Evolutionary conservation across 1,140 invertebrate species (phyloP), one percentile per base, ranked within the genome.

Genomic region (Bombus huntii): DNA sequence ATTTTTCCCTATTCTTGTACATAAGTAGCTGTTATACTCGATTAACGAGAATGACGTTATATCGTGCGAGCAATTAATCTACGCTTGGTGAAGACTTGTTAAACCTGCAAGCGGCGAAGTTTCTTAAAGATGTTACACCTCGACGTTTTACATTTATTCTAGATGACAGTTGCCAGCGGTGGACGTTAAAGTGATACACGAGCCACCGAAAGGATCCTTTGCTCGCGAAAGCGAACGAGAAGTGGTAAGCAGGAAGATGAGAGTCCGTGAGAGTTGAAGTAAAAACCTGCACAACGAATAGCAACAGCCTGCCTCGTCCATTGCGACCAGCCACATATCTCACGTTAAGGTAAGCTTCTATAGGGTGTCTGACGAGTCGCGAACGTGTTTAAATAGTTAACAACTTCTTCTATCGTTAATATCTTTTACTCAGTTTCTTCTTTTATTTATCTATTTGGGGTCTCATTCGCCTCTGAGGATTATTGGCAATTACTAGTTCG

Each of bases 251-350:
- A 53, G 71, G 83, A 85, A 80, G 73, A 93, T 93, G 92, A 90
- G 76, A 83, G 86, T 84, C 85, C 65, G 83, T 80, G 81, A 89
- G 83, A 91, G 90, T 91, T 93, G 89, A 93, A 92, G 80, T 71
- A 91, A 85, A 88, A 83, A 75, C 72, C n/a, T 88, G 85, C 81
- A 90, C 85, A 91, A 90, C 86, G 91, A 93, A 91, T 84, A 92
- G 88, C 90, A 79, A 86, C 92, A 92, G 86, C 84, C 93, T 93
- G 92, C 89, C 91, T 93, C 90, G 88, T 92, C 90, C 88, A 83
- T 90, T 92, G 90, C 92, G 87, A 91, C 89, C 89, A 93, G 92
- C 85, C 89, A 92, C 90, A 93, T 82, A 90, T 93, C 87, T 93
- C 88, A 90, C 90, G 90, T 92, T 94, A 94, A 93, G 93, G 93